Conservation (phyloP, 2,797 vertebrate genomes). For the Lepilemur ruficaudatus region DNA sequence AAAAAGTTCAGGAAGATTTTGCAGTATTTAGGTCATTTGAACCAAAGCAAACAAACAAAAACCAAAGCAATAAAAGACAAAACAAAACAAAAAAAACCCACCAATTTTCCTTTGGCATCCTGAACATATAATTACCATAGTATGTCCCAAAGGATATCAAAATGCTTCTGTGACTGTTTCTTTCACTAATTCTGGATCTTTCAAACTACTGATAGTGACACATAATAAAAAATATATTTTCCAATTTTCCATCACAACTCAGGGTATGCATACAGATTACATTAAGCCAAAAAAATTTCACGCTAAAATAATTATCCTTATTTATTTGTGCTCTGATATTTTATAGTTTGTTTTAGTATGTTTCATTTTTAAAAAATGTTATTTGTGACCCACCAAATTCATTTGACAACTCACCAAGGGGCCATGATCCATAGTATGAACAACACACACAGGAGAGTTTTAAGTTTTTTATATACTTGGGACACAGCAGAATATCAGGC, state of each 20-base stretch:
- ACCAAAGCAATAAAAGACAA: background rate
- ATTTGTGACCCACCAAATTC: background rate
- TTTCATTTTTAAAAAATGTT: background rate
- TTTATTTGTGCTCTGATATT: background rate
- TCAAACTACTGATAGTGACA: background rate
- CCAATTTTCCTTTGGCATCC: background rate
- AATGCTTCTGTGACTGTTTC: background rate
- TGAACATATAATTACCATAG: background rate
- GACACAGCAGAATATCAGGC: background rate
- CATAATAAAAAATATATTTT: background rate
- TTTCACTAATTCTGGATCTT: background rate
- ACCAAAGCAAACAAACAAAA: slow-evolving; percentile 36
- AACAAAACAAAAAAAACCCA: background rate
- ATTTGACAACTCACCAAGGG: background rate
- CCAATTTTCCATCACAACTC: background rate
- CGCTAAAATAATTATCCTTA: background rate
- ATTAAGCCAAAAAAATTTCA: background rate
- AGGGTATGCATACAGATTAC: background rate
- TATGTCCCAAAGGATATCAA: background rate
- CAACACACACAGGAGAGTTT: background rate
- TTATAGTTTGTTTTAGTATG: background rate
- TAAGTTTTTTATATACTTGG: background rate
- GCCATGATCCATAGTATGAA: background rate
- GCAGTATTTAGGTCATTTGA: background rate
- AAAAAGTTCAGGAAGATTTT: background rate